Evolutionary conservation across 2,797 vertebrate genomes (phyloP), one percentile per base, ranked within the genome.

Genomic region (Rousettus madagascariensis): DNA sequence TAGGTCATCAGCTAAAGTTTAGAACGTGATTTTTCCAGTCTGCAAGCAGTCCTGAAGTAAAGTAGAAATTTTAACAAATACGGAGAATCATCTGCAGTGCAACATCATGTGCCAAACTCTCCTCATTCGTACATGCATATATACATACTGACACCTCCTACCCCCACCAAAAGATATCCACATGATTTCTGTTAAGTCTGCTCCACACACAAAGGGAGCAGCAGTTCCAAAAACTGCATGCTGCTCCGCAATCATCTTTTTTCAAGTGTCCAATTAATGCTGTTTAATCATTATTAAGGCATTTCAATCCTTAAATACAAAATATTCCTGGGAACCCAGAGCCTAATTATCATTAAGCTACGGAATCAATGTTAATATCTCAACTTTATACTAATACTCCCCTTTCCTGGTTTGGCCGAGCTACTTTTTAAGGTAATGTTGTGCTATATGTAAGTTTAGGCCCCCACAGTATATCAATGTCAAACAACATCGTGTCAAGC

Each of bases 401-500:
- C 72, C 88, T 97, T 77, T 65, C 36, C 75, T 68, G 91, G 69
- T 96, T 95, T 96, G 80, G 72, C 63, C 55, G 6, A 71, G 95
- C 43, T 83, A 74, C 61, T 95, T 93, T 96, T 78, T 13, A 97
- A 97, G 53, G 96, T 95, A 98, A 98, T 82, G 69, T 57, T 95
- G 90, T 36, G 66, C 75, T 97, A 98, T 97, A 98, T 96, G 97
- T 95, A 98, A 98, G 95, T 98, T 98, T 97, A 98, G 97, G 93
- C 95, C 97, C 93, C 97, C 97, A 95, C 61, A 98, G 98, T 98
- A 98, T 96, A 98, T 98, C 98, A 98, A 97, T 98, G 98, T 98
- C 98, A 98, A 98, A 98, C 98, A 99, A 98, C 97, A 98, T 98
- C 75, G 2, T 98, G 97, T 99, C 98, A 99, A 98, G 96, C 98